Evolutionary conservation across 2,113 vertebrate species (phyloP).

Genomic region (Athene noctua): DNA sequence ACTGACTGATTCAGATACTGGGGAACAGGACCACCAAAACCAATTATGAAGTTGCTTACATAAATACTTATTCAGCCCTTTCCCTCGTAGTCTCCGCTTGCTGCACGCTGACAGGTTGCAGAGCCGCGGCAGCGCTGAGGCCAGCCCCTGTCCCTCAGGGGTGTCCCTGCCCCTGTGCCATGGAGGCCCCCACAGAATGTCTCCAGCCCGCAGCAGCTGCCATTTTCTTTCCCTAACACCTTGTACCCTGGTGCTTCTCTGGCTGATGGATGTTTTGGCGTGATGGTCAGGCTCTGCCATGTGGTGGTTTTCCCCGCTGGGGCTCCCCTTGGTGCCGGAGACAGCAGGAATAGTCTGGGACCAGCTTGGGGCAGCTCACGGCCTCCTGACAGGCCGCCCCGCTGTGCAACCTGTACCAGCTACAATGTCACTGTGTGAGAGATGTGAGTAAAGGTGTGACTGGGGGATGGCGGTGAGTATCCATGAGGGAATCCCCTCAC

Average conservation of each 20-base stretch:
- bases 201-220: accelerated
- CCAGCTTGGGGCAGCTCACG: accelerated
- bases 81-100: accelerated
- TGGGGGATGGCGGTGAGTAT: neutral
- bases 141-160: neutral
- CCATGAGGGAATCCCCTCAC: neutral
- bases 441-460: neutral
- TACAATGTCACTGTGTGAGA: accelerated
- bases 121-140: accelerated
- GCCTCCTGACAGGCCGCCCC: neutral
- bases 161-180: neutral
- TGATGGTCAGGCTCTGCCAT: accelerated
- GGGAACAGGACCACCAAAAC: neutral
- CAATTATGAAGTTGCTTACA: accelerated
- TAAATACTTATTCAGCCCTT: neutral
- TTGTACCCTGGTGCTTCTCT: accelerated
- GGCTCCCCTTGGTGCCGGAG: no score
- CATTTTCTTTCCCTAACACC: neutral
- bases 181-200: no score
- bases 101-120: accelerated
- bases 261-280: accelerated
- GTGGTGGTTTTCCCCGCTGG: accelerated
- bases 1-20: neutral
- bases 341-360: accelerated
- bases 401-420: accelerated